A percentile compares a stretch with the other conserved stretches of the same genome.
Evolutionary conservation across 2,888 invertebrate species (phyloP).

Genomic region (Protonemura montana): DNA sequence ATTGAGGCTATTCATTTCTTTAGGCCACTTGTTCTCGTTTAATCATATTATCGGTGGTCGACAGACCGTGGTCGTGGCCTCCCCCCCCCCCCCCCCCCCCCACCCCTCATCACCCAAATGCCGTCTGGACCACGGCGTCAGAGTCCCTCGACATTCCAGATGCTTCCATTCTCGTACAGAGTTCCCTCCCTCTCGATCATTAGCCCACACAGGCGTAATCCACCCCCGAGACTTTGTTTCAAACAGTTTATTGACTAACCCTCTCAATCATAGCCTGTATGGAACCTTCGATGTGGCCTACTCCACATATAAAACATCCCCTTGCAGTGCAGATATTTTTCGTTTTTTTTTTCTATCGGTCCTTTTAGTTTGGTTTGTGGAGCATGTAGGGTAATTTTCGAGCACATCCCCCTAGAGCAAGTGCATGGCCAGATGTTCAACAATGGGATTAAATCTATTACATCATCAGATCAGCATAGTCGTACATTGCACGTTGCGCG

Average conservation of each 20-base stretch:
- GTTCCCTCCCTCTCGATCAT: not conserved
- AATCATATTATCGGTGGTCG: slow-evolving; percentile 36
- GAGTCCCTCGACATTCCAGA: slow-evolving; percentile 37
- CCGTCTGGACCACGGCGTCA: not conserved
- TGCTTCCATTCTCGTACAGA: slow-evolving; percentile 18
- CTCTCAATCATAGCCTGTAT: not conserved
- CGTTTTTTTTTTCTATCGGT: slow-evolving; percentile 22
- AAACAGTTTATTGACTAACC: slow-evolving; percentile 33
- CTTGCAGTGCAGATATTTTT: slow-evolving; percentile 29
- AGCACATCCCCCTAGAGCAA: not conserved
- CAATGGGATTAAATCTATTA: slow-evolving; percentile 18
- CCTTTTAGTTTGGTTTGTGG: slow-evolving; percentile 36
- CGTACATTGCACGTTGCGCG: not conserved
- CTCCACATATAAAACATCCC: slow-evolving; percentile 14
- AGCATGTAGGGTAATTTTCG: slow-evolving; percentile 38
- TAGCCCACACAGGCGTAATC: slow-evolving; percentile 2
- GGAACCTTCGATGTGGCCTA: not conserved
- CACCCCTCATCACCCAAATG: not conserved
- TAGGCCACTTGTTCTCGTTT: slow-evolving; percentile 33
- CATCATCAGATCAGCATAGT: slow-evolving; percentile 13
- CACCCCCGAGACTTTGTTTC: slow-evolving; percentile 38
- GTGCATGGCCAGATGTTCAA: slow-evolving; percentile 34
- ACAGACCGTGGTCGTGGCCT: slow-evolving; percentile 14
- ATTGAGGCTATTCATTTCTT: slow-evolving; percentile 34
- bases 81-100: slow-evolving; percentile 24